These are phyloP conservation scores for Anastatus disparis DNA, from an alignment of 1,140 invertebrate genomes.

Conservation along the genomic window DNA sequence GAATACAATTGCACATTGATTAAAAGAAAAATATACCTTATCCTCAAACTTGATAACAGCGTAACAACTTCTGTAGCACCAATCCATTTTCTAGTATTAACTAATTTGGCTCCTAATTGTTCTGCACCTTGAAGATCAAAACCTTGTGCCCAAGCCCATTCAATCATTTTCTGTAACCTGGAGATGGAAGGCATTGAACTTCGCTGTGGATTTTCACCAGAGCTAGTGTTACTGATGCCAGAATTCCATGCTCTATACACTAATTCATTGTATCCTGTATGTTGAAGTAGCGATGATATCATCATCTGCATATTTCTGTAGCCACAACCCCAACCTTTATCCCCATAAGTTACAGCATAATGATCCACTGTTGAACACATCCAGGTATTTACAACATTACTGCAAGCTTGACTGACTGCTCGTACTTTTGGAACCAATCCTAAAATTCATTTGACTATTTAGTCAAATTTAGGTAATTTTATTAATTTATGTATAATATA, in stretches of 20 bases:
- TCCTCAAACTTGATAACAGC: slow-evolving; percentile 80
- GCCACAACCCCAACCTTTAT: slow-evolving; percentile 91
- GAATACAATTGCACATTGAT: too few species aligned
- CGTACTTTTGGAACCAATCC: slow-evolving; percentile 79
- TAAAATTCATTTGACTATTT: slow-evolving; percentile 55
- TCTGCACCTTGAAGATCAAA: slow-evolving; percentile 89
- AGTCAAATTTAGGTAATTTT: neutral
- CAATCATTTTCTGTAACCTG: slow-evolving; percentile 83
- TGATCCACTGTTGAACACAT: slow-evolving; percentile 85
- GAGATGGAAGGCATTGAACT: slow-evolving; percentile 86
- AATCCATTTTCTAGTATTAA: slow-evolving; percentile 92
- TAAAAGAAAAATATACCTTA: too few species aligned
- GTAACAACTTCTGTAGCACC: slow-evolving; percentile 88
- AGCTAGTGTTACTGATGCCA: slow-evolving; percentile 54
- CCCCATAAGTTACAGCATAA: slow-evolving; percentile 87
- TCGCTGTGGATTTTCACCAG: slow-evolving; percentile 65
- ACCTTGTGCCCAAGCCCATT: slow-evolving; percentile 87
- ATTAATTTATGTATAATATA: slow-evolving; percentile 5
- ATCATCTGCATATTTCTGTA: slow-evolving; percentile 93
- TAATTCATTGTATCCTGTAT: slow-evolving; percentile 78
- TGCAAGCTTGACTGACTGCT: slow-evolving; percentile 74
- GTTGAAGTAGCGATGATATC: slow-evolving; percentile 81
- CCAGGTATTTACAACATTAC: slow-evolving; percentile 76
- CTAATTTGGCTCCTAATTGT: slow-evolving; percentile 82
- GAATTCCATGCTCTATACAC: slow-evolving; percentile 70